Base-by-base conservation (phyloP, 1,140 invertebrate genomes). In the Epicauta chinensis region DNA sequence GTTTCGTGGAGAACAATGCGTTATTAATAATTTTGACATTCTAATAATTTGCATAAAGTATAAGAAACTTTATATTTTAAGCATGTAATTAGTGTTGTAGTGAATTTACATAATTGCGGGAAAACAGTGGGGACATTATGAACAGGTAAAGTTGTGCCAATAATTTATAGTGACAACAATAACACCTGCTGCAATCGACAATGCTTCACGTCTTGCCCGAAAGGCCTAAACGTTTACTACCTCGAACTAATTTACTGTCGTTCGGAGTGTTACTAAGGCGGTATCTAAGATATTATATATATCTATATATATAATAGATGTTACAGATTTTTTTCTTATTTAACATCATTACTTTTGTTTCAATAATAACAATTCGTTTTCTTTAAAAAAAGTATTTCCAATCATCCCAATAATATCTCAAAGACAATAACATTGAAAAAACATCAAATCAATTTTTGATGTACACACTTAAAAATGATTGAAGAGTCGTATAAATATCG, bases 161-260 rank as follows among this genome's bases (percentile, higher is more conserved):
- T 66, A 66, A 66, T 64, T 66, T 64, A 66, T 57, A 50, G 50
- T 56, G 64, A 66, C 64, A 64, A 62, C 59, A 62, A 61, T 62
- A 66, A 64, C 64, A 66, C 64, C 64, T 66, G 64, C 60, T 64
- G 62, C 64, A 62, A 64, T 66, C 61, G 64, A 66, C 62, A 66
- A 65, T 61, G 58, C 60, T 40, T 64, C 55, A 60, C 51, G 37
- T 48, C 39, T 40, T 50, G 35, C 51, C 51, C 48, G 41, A 44
- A 36, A 55, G 56, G 42, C 48, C 56, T 58, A 47, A 51, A 55
- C 48, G 53, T 55, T 55, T 55, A 54, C 52, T 45, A 48, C 56
- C 51, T 43, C 29, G 36, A 23, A 51, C 53, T 58, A 54, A 58
- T 58, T 58, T 58, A 58, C 36, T 43, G 36, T 16, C 53, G 35